phyloP scores from a whole-genome alignment of 2,113 vertebrate species.

The Urocitellus parryii region DNA sequence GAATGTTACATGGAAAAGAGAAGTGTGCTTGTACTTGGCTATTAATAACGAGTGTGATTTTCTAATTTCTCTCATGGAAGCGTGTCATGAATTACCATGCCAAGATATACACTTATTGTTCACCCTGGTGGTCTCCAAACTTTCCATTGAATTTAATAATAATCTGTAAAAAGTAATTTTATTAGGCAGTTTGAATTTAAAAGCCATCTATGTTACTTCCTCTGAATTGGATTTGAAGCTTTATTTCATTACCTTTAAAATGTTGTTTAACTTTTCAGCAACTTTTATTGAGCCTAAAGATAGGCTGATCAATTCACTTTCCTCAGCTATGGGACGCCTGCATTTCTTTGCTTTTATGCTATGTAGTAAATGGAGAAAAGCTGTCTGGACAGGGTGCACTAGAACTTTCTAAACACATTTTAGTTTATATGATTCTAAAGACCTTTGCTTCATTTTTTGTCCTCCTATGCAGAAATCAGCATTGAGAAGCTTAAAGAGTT shows the following conservation, averaged over 20 bases:
- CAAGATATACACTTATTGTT: background rate
- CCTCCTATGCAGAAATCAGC: background rate
- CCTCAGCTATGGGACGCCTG: background rate
- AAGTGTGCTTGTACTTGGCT: background rate
- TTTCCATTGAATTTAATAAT: background rate
- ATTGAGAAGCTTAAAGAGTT: background rate
- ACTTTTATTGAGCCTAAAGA: background rate
- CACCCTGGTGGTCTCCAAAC: background rate
- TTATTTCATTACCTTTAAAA: slow-evolving; percentile 30
- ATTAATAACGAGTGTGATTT: slow-evolving; percentile 37
- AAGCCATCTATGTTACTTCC: slow-evolving; percentile 23
- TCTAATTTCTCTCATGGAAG: slow-evolving; percentile 22
- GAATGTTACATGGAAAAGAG: background rate
- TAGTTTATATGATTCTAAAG: background rate
- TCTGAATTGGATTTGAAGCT: background rate
- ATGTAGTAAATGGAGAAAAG: background rate
- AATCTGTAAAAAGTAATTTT: slow-evolving; percentile 47
- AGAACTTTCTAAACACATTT: background rate
- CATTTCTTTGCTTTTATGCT: background rate
- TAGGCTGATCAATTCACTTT: background rate
- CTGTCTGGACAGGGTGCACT: background rate
- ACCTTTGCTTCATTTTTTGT: background rate
- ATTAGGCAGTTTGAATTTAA: slow-evolving; percentile 30
- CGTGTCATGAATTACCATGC: background rate
- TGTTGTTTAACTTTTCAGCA: background rate